Evolutionary conservation across 2,113 vertebrate genomes (phyloP).

Genomic region (Cryptomyrus ogoouensis): DNA sequence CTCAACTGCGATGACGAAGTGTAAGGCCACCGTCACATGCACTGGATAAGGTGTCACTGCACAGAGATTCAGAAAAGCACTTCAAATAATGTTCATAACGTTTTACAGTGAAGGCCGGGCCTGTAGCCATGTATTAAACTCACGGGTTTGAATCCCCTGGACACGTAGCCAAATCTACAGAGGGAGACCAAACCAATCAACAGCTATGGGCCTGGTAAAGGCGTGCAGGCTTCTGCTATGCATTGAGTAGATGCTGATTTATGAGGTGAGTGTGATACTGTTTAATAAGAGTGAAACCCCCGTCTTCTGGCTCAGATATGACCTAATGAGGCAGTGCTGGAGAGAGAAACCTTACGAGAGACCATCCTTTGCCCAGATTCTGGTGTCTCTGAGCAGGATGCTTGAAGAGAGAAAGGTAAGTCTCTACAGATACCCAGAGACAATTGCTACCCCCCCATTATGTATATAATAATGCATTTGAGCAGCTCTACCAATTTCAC

Average conservation of each 20-base stretch:
- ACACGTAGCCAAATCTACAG: not conserved
- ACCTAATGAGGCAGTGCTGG: conserved; percentile 83
- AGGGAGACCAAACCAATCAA: not conserved
- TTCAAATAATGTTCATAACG: not conserved
- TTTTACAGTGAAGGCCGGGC: not conserved
- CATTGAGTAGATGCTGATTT: not conserved
- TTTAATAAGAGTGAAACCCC: not conserved
- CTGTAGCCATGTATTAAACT: not conserved
- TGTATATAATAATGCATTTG: not conserved
- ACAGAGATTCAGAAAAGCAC: not conserved
- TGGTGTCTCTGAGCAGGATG: conserved; percentile 77
- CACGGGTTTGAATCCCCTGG: not conserved
- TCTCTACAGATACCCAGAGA: not conserved
- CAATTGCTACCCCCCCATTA: not conserved
- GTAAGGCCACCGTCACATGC: conserved; percentile 43
- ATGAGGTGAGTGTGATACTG: not conserved
- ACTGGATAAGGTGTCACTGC: not conserved
- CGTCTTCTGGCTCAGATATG: conserved; percentile 61
- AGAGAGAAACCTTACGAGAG: conserved; percentile 80
- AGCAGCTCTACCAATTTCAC: not conserved
- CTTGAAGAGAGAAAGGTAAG: conserved; percentile 79
- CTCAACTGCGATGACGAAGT: conserved; percentile 83
- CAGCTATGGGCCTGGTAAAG: not conserved
- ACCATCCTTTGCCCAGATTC: conserved; percentile 78
- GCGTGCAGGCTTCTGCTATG: not conserved